phyloP scores from a whole-genome alignment of 2,888 invertebrate genomes.

The Lottia scabra region DNA sequence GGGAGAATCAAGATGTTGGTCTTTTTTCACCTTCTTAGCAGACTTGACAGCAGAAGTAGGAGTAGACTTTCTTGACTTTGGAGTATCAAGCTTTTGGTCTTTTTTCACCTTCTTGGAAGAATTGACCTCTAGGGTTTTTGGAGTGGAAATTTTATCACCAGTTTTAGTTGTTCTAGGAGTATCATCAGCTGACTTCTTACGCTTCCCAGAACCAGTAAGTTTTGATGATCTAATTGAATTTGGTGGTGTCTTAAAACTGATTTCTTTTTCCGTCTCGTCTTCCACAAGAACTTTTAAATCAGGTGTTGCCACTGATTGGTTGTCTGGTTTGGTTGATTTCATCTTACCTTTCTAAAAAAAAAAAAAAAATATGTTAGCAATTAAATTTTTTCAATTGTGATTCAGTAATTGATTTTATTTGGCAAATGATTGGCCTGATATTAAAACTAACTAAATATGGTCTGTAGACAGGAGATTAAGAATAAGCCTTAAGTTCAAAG shows the following conservation, averaged over 20 bases:
- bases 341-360: too few species aligned
- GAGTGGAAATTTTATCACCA: background rate
- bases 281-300: constrained; percentile 34
- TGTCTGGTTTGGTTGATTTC: too few species aligned
- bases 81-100: background rate
- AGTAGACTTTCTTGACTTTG: background rate
- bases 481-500: too few species aligned
- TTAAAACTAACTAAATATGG: too few species aligned
- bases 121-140: background rate
- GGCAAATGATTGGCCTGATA: background rate
- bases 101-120: background rate
- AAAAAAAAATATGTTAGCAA: too few species aligned
- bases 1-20: background rate
- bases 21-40: background rate
- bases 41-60: background rate
- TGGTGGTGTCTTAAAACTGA: constrained; percentile 49
- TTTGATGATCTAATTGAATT: constrained; percentile 37
- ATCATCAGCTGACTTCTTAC: background rate
- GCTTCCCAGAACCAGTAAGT: constrained; percentile 6
- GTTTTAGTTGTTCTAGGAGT: background rate
- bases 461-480: too few species aligned
- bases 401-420: too few species aligned
- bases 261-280: constrained; percentile 45
- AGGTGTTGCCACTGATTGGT: too few species aligned
- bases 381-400: too few species aligned